phyloP scores from a whole-genome alignment of 2,797 vertebrate genomes.

The Rhinogobio ventralis region DNA sequence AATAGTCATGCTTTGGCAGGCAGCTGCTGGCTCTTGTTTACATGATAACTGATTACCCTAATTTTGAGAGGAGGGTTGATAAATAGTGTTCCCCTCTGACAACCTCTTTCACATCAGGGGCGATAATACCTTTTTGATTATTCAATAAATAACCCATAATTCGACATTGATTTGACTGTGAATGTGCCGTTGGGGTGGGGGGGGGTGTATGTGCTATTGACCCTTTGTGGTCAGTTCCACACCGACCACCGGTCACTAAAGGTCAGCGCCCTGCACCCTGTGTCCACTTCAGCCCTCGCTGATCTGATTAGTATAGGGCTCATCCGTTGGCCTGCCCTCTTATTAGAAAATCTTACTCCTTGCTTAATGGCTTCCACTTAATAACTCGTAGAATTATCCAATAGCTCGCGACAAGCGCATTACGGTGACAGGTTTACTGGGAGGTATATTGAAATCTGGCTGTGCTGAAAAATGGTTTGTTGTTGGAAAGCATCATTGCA shows the following conservation, averaged over 20 bases:
- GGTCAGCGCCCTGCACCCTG: slow-evolving; percentile 70
- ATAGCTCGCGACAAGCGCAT: slow-evolving; percentile 68
- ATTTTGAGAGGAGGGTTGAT: slow-evolving; percentile 86
- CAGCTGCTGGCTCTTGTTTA: slow-evolving; percentile 89
- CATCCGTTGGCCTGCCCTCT: slow-evolving; percentile 75
- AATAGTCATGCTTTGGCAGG: slow-evolving; percentile 85
- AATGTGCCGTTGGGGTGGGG: slow-evolving; percentile 71
- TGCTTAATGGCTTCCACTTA: slow-evolving; percentile 71
- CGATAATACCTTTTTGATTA: slow-evolving; percentile 87
- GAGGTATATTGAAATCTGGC: slow-evolving; percentile 77
- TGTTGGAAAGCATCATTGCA: slow-evolving; percentile 48
- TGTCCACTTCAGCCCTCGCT: slow-evolving; percentile 61
- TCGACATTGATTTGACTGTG: slow-evolving; percentile 86
- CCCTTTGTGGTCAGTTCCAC: slow-evolving; percentile 80
- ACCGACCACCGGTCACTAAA: slow-evolving; percentile 76
- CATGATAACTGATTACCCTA: slow-evolving; percentile 92
- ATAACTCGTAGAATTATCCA: slow-evolving; percentile 78
- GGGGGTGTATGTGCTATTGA: slow-evolving; percentile 73
- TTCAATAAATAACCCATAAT: slow-evolving; percentile 91
- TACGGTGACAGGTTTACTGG: slow-evolving; percentile 76
- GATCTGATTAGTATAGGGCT: slow-evolving; percentile 79
- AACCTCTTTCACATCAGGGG: slow-evolving; percentile 68
- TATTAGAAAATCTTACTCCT: slow-evolving; percentile 71
- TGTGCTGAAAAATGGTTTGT: slow-evolving; percentile 62
- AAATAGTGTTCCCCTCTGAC: slow-evolving; percentile 74